Evolutionary conservation across 2,113 vertebrate genomes (phyloP).

Genomic region (Thunnus maccoyii): DNA sequence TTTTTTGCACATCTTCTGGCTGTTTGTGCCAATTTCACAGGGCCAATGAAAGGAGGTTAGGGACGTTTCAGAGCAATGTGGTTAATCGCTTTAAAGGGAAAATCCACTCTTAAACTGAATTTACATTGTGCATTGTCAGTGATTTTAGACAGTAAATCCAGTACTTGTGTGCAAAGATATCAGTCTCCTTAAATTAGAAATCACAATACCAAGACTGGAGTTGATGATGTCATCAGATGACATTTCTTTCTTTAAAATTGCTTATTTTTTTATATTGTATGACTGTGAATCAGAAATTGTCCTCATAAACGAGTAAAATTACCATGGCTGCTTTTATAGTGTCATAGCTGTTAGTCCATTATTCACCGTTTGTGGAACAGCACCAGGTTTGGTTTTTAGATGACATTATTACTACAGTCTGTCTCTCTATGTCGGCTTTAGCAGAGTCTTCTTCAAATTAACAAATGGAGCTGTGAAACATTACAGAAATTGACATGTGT

Average conservation of each 20-base stretch:
- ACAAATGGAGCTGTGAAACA: slow-evolving; percentile 42
- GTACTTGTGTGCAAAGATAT: not conserved
- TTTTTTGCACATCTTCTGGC: slow-evolving; percentile 69
- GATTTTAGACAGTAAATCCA: not conserved
- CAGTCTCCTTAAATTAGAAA: not conserved
- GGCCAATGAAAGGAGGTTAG: slow-evolving; percentile 49
- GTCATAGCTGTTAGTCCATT: slow-evolving; percentile 33
- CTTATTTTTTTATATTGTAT: not conserved
- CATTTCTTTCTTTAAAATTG: slow-evolving; percentile 3
- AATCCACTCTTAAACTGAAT: slow-evolving; percentile 31
- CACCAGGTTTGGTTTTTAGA: slow-evolving; percentile 44
- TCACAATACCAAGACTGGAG: slow-evolving; percentile 2
- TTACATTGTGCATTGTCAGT: slow-evolving; percentile 1
- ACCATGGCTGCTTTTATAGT: slow-evolving; percentile 10
- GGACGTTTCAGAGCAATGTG: slow-evolving; percentile 43
- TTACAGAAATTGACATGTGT: slow-evolving; percentile 23
- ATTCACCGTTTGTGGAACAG: slow-evolving; percentile 36
- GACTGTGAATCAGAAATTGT: slow-evolving; percentile 11
- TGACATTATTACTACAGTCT: slow-evolving; percentile 27
- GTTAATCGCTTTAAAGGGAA: slow-evolving; percentile 57
- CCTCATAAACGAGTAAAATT: slow-evolving; percentile 10
- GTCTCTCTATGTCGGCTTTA: slow-evolving; percentile 24
- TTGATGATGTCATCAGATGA: not conserved
- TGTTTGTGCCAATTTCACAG: slow-evolving; percentile 59
- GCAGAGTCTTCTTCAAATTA: slow-evolving; percentile 38